Percentiles rank a stretch among this genome's conserved stretches.
These are phyloP conservation scores for Macrosiphum euphorbiae DNA, from an alignment of 2,888 invertebrate species.

Conservation along the genomic window DNA sequence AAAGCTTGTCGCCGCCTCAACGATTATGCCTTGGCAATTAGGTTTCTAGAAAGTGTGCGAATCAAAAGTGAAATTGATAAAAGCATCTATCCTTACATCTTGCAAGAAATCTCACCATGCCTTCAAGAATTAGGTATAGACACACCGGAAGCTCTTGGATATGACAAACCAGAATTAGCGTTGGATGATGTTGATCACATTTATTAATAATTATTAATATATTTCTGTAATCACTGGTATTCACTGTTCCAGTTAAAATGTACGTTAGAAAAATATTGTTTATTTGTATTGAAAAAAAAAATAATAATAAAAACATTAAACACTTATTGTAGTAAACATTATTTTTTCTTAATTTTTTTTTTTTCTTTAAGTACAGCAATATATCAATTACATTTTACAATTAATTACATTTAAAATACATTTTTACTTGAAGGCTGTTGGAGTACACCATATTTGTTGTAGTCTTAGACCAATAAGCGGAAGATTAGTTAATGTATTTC, in stretches of 20 bases:
- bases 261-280: conserved; percentile 49
- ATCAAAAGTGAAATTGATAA: conserved; percentile 82
- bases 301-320: conserved; percentile 22
- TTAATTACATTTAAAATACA: neutral
- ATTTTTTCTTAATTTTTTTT: neutral
- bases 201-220: conserved; percentile 70
- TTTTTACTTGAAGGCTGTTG: too few relatives aligned
- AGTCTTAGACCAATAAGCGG: too few relatives aligned
- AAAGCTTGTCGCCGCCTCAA: conserved; percentile 94
- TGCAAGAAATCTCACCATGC: conserved; percentile 92
- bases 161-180: conserved; percentile 96
- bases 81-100: conserved; percentile 88
- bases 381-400: neutral
- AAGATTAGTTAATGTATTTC: too few relatives aligned
- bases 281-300: conserved; percentile 15
- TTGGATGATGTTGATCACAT: conserved; percentile 81
- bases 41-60: conserved; percentile 93
- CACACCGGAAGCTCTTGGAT: conserved; percentile 95
- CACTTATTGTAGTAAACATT: conserved; percentile 27
- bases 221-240: neutral
- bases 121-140: conserved; percentile 92
- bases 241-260: neutral
- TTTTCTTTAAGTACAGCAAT: neutral
- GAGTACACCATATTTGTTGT: too few relatives aligned
- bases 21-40: conserved; percentile 91